Conservation (phyloP, 2,888 invertebrate genomes). For the Protonemura montana region DNA sequence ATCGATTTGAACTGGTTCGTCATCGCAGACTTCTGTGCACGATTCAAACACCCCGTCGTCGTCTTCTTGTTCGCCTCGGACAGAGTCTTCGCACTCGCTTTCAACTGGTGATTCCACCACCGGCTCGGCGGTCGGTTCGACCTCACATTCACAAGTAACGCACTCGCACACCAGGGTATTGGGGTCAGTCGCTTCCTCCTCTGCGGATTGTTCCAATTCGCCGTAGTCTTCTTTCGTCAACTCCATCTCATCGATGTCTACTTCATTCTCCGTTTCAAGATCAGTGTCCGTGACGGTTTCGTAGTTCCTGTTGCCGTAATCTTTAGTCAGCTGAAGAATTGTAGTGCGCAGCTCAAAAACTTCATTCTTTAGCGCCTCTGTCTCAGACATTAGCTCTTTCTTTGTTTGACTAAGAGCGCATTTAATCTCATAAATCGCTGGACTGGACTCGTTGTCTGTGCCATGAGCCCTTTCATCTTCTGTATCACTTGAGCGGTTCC, state of each 20-base stretch:
- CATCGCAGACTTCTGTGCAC: no score
- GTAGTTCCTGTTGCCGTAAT: neutral
- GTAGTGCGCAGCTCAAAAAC: neutral
- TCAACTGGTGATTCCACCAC: no score
- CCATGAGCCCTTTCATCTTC: neutral
- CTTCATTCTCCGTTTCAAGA: neutral
- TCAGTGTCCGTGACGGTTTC: neutral
- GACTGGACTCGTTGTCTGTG: neutral
- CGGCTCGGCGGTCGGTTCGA: no score
- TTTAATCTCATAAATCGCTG: neutral
- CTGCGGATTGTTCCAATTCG: no score
- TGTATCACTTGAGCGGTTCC: neutral
- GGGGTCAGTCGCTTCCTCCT: no score
- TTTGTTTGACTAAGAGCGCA: neutral
- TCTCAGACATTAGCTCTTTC: neutral
- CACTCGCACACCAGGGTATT: no score
- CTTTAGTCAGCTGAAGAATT: constrained; percentile 7
- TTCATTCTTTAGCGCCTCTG: neutral
- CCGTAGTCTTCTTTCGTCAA: neutral
- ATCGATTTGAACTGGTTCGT: no score
- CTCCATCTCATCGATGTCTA: neutral
- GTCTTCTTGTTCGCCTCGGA: no score
- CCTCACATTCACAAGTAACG: no score
- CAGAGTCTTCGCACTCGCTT: no score
- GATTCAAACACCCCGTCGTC: no score